These are phyloP conservation scores for Vanessa atalanta DNA, from an alignment of 1,140 invertebrate species.

Conservation along the genomic window DNA sequence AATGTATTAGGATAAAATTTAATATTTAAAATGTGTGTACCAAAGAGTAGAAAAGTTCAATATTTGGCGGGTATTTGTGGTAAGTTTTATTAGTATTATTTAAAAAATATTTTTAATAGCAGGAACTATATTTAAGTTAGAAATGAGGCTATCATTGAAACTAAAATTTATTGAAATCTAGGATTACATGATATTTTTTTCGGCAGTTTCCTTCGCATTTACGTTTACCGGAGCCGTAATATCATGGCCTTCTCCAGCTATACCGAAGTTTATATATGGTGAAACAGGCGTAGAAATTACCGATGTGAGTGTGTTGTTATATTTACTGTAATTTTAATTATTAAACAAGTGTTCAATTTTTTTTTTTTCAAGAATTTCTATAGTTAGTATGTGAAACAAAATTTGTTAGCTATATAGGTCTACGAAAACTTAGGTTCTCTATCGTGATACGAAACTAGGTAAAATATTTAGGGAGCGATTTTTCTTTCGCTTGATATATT, in stretches of 20 bases:
- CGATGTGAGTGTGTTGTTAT: constrained; percentile 57
- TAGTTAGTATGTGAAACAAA: too few relatives aligned
- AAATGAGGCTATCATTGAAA: constrained; percentile 44
- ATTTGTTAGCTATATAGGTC: too few relatives aligned
- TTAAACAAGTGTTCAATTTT: too few relatives aligned
- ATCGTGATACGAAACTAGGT: too few relatives aligned
- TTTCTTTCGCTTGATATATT: too few relatives aligned
- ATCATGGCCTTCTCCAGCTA: constrained; percentile 79
- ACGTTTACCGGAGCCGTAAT: constrained; percentile 68
- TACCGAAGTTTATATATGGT: constrained; percentile 75
- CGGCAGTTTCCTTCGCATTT: constrained; percentile 65
- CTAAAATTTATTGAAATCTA: constrained; percentile 17
- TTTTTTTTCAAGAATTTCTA: too few relatives aligned
- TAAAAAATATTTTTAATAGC: background rate
- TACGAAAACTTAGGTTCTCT: too few relatives aligned
- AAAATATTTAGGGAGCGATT: too few relatives aligned
- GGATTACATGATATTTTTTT: constrained; percentile 36
- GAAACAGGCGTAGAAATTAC: constrained; percentile 68
- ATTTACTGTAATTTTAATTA: too few relatives aligned
- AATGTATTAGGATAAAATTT: background rate
- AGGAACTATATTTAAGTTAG: background rate
- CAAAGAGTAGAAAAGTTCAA: constrained; percentile 60
- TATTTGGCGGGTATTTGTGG: constrained; percentile 70
- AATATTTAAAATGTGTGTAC: constrained; percentile 29
- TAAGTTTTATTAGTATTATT: constrained; percentile 41